Conservation (phyloP, 2,797 vertebrate genomes). For the Megalops cyprinoides region DNA sequence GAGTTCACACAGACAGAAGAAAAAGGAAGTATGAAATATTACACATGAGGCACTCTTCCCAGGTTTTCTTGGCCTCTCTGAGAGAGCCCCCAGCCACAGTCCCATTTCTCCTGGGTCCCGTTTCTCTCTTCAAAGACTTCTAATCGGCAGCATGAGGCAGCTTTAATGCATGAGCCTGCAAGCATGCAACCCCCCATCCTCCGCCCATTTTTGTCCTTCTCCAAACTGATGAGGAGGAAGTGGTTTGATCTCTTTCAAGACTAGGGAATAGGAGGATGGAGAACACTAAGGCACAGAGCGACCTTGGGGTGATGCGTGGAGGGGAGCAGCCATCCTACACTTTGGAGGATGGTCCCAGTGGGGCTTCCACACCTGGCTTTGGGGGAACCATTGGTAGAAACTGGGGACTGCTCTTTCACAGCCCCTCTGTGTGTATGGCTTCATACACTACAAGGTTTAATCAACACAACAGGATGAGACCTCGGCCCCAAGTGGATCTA, state of each 20-base stretch:
- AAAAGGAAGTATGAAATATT: conserved; percentile 8
- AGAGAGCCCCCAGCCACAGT: conserved; percentile 26
- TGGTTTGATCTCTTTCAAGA: conserved; percentile 65
- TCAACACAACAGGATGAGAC: not conserved
- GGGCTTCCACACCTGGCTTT: conserved; percentile 43
- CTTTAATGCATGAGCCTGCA: conserved; percentile 58
- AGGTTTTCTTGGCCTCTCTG: conserved; percentile 34
- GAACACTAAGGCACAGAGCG: conserved; percentile 51
- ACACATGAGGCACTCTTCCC: conserved; percentile 33
- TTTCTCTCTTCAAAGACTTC: conserved; percentile 49
- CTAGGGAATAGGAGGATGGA: conserved; percentile 57
- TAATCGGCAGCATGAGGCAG: conserved; percentile 55
- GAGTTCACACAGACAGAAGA: not conserved
- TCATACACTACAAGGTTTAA: not conserved
- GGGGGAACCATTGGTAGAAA: conserved; percentile 33
- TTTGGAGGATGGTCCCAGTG: conserved; percentile 51
- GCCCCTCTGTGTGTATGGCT: not conserved
- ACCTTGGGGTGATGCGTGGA: conserved; percentile 52
- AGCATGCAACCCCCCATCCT: not conserved
- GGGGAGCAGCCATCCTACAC: conserved; percentile 39
- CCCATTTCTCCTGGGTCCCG: conserved; percentile 38
- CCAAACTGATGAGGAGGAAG: conserved; percentile 57
- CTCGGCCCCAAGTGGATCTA: not conserved
- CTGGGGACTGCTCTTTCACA: not conserved
- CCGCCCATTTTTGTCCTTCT: not conserved